Evolutionary conservation across 92 coral and sea anemone species (phyloP).

Genomic region (Palythoa heliodiscus): DNA sequence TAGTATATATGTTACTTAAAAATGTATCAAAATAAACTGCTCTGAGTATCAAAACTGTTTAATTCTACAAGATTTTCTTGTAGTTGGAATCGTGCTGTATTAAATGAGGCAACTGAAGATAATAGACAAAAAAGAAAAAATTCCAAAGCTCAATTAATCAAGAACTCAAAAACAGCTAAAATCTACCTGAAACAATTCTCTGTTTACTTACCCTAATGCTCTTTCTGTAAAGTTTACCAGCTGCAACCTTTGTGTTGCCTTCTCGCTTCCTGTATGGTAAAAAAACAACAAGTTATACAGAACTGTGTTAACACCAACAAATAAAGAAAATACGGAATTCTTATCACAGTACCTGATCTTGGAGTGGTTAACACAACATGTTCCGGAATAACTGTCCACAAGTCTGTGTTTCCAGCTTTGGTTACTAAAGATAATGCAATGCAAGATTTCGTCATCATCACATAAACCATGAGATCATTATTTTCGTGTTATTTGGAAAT

Average conservation of each 20-base stretch:
- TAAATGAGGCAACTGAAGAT: neutral
- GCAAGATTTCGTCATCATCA: neutral
- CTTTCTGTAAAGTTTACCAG: conserved; percentile 87
- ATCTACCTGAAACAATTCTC: neutral
- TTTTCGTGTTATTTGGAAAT: too few relatives aligned
- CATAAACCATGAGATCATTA: too few relatives aligned
- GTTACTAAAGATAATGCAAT: neutral
- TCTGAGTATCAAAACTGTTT: neutral
- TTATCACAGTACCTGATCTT: conserved; percentile 64
- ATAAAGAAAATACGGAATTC: neutral
- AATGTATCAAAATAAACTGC: too few relatives aligned
- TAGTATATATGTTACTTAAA: neutral
- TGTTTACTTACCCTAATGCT: conserved; percentile 67
- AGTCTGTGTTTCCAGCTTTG: conserved; percentile 48
- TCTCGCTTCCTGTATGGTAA: conserved; percentile 59
- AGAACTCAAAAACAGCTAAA: neutral
- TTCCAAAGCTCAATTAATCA: neutral
- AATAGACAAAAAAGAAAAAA: neutral
- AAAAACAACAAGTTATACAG: neutral
- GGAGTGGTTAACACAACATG: conserved; percentile 79
- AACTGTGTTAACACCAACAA: neutral
- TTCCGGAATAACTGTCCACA: conserved; percentile 92
- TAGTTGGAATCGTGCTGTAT: neutral
- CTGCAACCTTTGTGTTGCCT: conserved; percentile 79
- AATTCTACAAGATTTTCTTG: neutral